Evolutionary conservation across 2,113 vertebrate genomes (phyloP).

Genomic region (Macrotis lagotis): DNA sequence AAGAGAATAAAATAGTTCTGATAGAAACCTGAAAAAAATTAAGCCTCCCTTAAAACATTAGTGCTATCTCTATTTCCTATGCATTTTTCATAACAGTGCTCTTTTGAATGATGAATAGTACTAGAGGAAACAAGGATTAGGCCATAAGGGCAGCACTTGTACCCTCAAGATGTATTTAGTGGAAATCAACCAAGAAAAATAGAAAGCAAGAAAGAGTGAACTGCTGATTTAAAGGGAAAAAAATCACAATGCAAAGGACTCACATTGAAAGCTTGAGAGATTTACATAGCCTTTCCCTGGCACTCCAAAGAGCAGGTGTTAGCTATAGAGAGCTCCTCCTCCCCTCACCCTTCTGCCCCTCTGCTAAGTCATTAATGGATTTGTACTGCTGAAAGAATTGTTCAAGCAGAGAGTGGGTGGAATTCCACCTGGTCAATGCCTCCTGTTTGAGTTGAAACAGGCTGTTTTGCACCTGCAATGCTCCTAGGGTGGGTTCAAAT

Average conservation of each 20-base stretch:
- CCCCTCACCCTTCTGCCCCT: neutral
- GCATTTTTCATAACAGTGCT: neutral
- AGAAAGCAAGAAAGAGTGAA: neutral
- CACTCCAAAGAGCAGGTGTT: neutral
- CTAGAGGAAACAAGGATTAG: neutral
- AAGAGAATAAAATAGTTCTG: neutral
- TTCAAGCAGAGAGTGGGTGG: conserved; percentile 1
- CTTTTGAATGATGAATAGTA: neutral
- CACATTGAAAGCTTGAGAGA: neutral
- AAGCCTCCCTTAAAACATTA: neutral
- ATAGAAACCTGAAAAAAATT: neutral
- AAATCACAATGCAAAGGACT: neutral
- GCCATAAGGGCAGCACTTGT: neutral
- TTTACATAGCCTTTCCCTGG: neutral
- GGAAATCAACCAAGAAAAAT: conserved; percentile 4
- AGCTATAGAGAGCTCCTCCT: neutral
- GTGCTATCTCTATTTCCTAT: neutral
- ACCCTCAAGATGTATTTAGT: neutral
- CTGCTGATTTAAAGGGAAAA: neutral
- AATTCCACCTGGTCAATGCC: neutral
- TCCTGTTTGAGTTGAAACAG: neutral
- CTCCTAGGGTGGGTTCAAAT: neutral
- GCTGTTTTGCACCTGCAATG: neutral
- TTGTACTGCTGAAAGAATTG: conserved; percentile 2
- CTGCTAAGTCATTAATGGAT: neutral